Evolutionary conservation across 2,113 vertebrate genomes (phyloP), one percentile per base, ranked within the genome.

Genomic region (Vicugna pacos): DNA sequence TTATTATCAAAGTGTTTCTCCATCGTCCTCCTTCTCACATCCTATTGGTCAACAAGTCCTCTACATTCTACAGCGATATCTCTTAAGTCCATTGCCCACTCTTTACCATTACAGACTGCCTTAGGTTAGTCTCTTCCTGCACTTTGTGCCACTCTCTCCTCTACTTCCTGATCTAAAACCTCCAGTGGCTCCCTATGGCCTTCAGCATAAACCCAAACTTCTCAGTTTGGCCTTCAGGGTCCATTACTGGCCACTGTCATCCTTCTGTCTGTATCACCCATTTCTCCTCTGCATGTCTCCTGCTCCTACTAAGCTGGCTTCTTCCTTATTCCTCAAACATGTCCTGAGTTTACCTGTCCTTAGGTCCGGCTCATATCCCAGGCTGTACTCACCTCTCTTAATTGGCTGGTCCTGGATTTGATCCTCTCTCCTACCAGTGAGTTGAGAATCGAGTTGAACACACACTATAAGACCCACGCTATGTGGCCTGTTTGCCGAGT

Each of bases 201-300:
- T 96, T 77, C 26, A 48, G 67, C 13, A 32, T 60, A 48, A 93
- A 73, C 42, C 26, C 20, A 35, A 30, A 72, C 69, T 85, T 76
- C 76, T 80, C 20, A 54, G 72, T 75, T 72, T n/a, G 69, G 30
- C 67, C 62, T 92, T 93, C 42, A 67, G 42, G 56, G 14, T 30
- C 62, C 16, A 60, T 67, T 17, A 8, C 24, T 81, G 72, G 54
- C 17, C 67, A 73, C 42, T 1, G 1, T 58, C 8, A 3, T 58
- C 56, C 48, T 76, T 81, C 81, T 70, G 60, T n/a, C 16, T 26
- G 7, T 52, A 14, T 58, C 56, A 60, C 14, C 67, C 73, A 0
- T 22, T 79, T 93, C 76, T 91, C 54, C 54, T 82, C 64, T 6
- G 65, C 16, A 3, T 26, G 17, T 89, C 35, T 79, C 62, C 28